Percentiles rank a stretch among this genome's conserved stretches.
Conservation (phyloP, 2,888 invertebrate genomes). For the Pheosia gnoma region DNA sequence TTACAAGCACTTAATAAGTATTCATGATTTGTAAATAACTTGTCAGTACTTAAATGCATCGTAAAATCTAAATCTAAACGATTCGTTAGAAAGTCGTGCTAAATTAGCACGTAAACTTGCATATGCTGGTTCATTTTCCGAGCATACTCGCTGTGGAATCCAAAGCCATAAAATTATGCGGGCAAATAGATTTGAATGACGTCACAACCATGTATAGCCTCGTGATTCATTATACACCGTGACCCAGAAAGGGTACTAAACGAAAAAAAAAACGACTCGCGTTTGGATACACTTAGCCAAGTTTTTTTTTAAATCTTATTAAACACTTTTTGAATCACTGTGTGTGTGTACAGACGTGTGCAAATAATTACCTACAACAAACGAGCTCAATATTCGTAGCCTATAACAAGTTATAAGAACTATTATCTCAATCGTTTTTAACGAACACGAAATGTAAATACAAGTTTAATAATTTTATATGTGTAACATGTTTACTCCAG, state of each 20-base stretch:
- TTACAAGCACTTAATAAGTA: not conserved
- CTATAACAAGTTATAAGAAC: not conserved
- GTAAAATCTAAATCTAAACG: not conserved
- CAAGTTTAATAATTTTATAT: not conserved
- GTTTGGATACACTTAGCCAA: too few relatives aligned
- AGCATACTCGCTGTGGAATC: conserved; percentile 51
- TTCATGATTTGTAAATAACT: not conserved
- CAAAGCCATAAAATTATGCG: conserved; percentile 47
- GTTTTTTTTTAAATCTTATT: too few relatives aligned
- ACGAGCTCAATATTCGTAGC: too few relatives aligned
- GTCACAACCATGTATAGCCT: conserved; percentile 28
- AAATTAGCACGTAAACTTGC: conserved; percentile 54
- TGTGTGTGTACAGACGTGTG: conserved; percentile 1
- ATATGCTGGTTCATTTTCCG: conserved; percentile 44
- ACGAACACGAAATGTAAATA: not conserved
- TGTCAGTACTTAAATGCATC: not conserved
- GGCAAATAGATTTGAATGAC: conserved; percentile 50
- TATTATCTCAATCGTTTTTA: not conserved
- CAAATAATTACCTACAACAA: not conserved
- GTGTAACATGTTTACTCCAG: conserved; percentile 4
- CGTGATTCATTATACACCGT: conserved; percentile 15
- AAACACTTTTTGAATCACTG: too few relatives aligned
- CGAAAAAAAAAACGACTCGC: too few relatives aligned
- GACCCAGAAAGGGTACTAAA: too few relatives aligned
- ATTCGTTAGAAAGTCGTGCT: conserved; percentile 65